phyloP scores from a whole-genome alignment of 2,888 invertebrate genomes.

The Drosophila cracens region DNA sequence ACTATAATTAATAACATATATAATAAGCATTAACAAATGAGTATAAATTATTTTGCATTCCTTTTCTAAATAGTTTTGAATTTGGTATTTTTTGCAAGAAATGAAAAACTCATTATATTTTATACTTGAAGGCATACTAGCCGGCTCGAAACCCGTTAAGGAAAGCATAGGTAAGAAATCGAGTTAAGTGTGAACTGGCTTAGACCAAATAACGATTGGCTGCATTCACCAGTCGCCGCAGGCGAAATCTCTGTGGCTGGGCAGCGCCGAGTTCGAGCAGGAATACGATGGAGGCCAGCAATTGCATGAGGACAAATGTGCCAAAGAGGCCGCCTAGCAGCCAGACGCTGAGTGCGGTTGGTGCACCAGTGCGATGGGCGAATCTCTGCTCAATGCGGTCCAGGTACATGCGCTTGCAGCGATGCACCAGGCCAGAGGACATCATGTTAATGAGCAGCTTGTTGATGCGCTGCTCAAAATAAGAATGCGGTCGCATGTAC shows the following conservation, averaged over 20 bases:
- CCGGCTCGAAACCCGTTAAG: not conserved
- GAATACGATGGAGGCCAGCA: conserved; percentile 66
- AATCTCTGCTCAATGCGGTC: conserved; percentile 41
- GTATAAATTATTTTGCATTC: too few relatives aligned
- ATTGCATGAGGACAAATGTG: conserved; percentile 51
- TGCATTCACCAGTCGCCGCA: conserved; percentile 38
- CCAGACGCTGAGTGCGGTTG: conserved; percentile 62
- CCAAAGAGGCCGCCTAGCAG: conserved; percentile 71
- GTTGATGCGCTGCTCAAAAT: conserved; percentile 61
- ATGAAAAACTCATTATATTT: too few relatives aligned
- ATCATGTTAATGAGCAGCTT: conserved; percentile 69
- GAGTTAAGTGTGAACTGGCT: not conserved
- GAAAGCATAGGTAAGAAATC: not conserved
- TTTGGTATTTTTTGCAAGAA: too few relatives aligned
- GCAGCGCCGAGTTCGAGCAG: conserved; percentile 60
- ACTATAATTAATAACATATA: too few relatives aligned
- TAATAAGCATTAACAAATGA: too few relatives aligned
- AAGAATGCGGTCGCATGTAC: conserved; percentile 79
- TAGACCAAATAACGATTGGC: conserved; percentile 47
- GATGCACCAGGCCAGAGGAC: conserved; percentile 69
- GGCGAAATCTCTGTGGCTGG: conserved; percentile 12
- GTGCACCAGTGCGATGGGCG: conserved; percentile 35
- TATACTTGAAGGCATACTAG: not conserved
- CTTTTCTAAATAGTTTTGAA: too few relatives aligned
- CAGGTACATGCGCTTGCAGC: conserved; percentile 65